Conservation (phyloP, 2,888 invertebrate genomes). For the Saturnia japonica region DNA sequence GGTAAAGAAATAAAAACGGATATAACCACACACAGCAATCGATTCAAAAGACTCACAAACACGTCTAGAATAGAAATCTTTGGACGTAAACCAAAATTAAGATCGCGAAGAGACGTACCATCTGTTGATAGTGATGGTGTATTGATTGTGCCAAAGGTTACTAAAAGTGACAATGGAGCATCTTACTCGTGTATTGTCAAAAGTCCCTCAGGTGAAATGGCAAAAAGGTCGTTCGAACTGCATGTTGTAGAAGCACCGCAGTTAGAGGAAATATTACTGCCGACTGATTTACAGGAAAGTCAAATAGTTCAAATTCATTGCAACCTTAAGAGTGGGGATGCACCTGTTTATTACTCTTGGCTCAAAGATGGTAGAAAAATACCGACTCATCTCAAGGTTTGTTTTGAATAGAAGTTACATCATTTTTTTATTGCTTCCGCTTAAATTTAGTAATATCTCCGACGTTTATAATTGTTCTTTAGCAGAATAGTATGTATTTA, state of each 20-base stretch:
- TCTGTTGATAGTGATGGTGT: slow-evolving; percentile 73
- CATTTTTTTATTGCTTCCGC: background rate
- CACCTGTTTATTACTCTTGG: slow-evolving; percentile 87
- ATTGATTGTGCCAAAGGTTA: slow-evolving; percentile 82
- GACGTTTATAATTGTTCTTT: background rate
- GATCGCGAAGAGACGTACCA: slow-evolving; percentile 59
- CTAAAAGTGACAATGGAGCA: slow-evolving; percentile 86
- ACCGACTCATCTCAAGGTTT: slow-evolving; percentile 84
- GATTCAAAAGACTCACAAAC: slow-evolving; percentile 62
- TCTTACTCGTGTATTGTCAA: slow-evolving; percentile 90
- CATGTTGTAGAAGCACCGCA: slow-evolving; percentile 89
- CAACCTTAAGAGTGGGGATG: slow-evolving; percentile 87
- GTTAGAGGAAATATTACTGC: slow-evolving; percentile 91
- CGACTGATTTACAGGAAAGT: slow-evolving; percentile 90
- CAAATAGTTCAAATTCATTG: slow-evolving; percentile 93
- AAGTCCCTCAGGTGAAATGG: slow-evolving; percentile 89
- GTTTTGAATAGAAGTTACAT: slow-evolving; percentile 20
- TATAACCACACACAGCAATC: slow-evolving; percentile 48
- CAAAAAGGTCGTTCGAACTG: slow-evolving; percentile 86
- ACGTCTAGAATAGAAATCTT: slow-evolving; percentile 71
- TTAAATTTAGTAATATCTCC: background rate
- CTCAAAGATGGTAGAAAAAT: slow-evolving; percentile 85
- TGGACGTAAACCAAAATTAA: slow-evolving; percentile 76
- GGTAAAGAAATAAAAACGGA: slow-evolving; percentile 71
- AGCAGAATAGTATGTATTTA: background rate